Evolutionary conservation across 2,888 invertebrate genomes (phyloP), one percentile per base, ranked within the genome.

Genomic region (Tromatobia lineatoria): DNA sequence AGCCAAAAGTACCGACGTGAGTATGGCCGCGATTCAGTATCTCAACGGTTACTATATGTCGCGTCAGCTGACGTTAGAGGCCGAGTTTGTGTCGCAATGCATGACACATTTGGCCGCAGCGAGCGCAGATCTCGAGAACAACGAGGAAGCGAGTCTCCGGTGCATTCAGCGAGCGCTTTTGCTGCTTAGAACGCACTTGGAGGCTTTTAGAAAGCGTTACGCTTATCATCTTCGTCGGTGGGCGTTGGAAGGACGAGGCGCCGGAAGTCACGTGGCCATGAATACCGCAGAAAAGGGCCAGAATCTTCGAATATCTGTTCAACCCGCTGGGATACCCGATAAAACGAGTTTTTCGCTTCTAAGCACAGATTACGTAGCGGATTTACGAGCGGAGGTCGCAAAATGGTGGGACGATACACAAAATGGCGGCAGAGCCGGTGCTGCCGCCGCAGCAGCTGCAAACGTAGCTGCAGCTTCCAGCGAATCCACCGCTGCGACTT

Each of bases 11-110:
- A 98, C 98, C 94, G 98, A 99, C 92, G 99, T 99, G 1, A 98
- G 98, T 87, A 96, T 98, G 96, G 97, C 98, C 3, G 98, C 99
- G 0, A 99, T 99, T 88, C 98, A 98, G 92, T 98, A 98, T 92
- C 95, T 99, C 78, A 99, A 99, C 93, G 97, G 97, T 91, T 98
- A 98, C 94, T 99, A 99, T 94, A 98, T 99, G 96, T 97, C 98
- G 8, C 97, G 98, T 84, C 97, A 98, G 91, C 93, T 99, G 59
- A 97, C 98, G 88, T 96, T 98, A 89, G 99, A 99, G 94, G 97
- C 97, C 82, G 98, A 99, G 91, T 99, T 99, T 93, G 97, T 99
- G 0, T 96, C 97, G 57, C 97, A 98, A 88, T 99, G 99, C 93
- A 99, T 99, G 98, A 97, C 97, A 71, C 98, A 98, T 93, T 95